phyloP scores from a whole-genome alignment of 1,140 invertebrate species.

The Sesamia nonagrioides region DNA sequence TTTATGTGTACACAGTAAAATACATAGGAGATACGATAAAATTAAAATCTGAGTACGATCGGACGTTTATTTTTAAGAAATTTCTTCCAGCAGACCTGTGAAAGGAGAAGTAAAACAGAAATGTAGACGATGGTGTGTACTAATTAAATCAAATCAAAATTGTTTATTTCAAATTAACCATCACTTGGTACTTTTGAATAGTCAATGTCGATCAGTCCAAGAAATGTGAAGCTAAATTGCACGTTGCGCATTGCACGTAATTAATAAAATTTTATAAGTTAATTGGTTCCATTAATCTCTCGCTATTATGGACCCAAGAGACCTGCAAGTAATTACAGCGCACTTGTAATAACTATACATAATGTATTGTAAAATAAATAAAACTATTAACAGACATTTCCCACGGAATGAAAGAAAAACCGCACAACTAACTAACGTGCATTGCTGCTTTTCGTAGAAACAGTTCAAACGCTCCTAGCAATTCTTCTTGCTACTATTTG shows the following conservation, averaged over 20 bases:
- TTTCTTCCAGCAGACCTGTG: no score
- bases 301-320: background rate
- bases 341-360: background rate
- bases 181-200: no score
- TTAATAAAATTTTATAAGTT: background rate
- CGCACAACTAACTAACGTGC: background rate
- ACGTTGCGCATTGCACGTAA: background rate
- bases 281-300: background rate
- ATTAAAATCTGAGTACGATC: no score
- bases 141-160: no score
- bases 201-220: no score
- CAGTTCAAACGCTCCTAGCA: slow-evolving; percentile 20
- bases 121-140: no score
- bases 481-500: slow-evolving; percentile 27
- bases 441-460: slow-evolving; percentile 17
- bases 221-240: no score
- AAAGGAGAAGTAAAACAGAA: no score
- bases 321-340: background rate
- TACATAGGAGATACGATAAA: no score
- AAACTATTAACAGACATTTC: slow-evolving; percentile 13
- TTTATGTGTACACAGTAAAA: no score
- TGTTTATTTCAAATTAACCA: no score
- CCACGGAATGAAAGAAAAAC: slow-evolving; percentile 27
- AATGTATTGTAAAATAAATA: background rate
- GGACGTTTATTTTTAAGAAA: no score